These are phyloP conservation scores for Drepana arcuata DNA, from an alignment of 1,140 invertebrate species.

Conservation along the genomic window DNA sequence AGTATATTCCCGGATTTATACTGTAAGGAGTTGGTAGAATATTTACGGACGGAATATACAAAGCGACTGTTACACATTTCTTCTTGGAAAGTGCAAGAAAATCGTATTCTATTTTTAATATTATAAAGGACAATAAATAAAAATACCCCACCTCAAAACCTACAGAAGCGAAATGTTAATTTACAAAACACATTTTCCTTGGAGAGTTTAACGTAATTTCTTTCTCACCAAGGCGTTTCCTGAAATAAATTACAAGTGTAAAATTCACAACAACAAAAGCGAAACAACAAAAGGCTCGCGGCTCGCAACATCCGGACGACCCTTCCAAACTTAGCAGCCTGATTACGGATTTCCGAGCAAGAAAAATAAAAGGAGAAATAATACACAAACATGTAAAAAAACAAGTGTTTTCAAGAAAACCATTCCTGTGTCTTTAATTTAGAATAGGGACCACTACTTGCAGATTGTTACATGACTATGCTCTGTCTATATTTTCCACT, in stretches of 20 bases:
- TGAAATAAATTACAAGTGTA: constrained; percentile 72
- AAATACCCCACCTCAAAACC: constrained; percentile 33
- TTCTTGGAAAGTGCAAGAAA: too few species aligned
- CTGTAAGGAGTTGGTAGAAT: too few species aligned
- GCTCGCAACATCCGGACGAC: constrained; percentile 66
- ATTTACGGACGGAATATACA: too few species aligned
- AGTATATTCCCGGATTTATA: too few species aligned
- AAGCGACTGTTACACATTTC: too few species aligned
- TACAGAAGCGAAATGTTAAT: constrained; percentile 55
- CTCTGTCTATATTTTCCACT: constrained; percentile 35
- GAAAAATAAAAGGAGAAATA: constrained; percentile 56
- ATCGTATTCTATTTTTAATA: too few species aligned
- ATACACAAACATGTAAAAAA: constrained; percentile 38
- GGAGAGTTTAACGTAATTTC: constrained; percentile 67
- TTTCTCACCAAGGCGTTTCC: constrained; percentile 66
- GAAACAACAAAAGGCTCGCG: constrained; percentile 68
- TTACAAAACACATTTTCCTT: constrained; percentile 67
- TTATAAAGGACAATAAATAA: constrained; percentile 19
- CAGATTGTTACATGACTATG: constrained; percentile 19
- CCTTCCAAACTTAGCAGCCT: constrained; percentile 68
- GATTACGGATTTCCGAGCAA: constrained; percentile 69
- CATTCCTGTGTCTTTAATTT: constrained; percentile 31
- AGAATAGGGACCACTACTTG: constrained; percentile 20
- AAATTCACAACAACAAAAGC: constrained; percentile 70
- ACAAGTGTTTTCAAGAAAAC: constrained; percentile 42